Base-by-base conservation (phyloP, 2,113 vertebrate genomes). In the Parus major region DNA sequence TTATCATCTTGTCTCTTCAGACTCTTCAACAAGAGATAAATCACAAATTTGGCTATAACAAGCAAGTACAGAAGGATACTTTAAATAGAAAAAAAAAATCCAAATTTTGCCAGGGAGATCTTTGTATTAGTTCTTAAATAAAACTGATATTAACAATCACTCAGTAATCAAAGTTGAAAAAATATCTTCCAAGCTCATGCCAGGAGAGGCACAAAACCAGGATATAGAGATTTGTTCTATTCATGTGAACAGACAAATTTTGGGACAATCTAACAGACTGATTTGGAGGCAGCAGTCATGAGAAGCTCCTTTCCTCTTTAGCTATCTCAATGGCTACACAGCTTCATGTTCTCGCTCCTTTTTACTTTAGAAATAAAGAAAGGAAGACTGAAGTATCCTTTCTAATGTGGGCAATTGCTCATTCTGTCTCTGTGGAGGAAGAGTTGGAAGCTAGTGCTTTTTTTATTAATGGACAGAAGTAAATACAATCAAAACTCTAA, bases 401-500 rank as follows among this genome's bases (percentile, higher is more conserved):
- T 42, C 28, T 42, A 49, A 15, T 22, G 24, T 39, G 10, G 36
- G 50, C 55, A 71, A 91, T 82, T 73, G 41, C 17, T 95, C 44
- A 60, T 65, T 80, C 84, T 85, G 63, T 65, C 63, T 90, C 46
- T 8, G 23, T 14, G 42, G 23, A 93, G 42, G 22, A 44, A 73
- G 44, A 73, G 28, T 29, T 75, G 59, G 47, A 63, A 92, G 42
- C 23, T 36, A 47, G 22, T 78, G 59, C 7, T 81, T 92, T 90
- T 88, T 72, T 83, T 68, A 52, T 88, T 81, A 73, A 90, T 20
- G 44, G 63, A n/a, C 39, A 93, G 56, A 69, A 77, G 55, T 11
- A 92, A 82, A 55, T 83, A 70, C 33, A 83, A 75, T 71, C 71
- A 94, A 86, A 93, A 80, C 68, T 72, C 82, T 55, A 66, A n/a